These are phyloP conservation scores for Gila robusta DNA, from an alignment of 2,797 vertebrate genomes.

Conservation along the genomic window DNA sequence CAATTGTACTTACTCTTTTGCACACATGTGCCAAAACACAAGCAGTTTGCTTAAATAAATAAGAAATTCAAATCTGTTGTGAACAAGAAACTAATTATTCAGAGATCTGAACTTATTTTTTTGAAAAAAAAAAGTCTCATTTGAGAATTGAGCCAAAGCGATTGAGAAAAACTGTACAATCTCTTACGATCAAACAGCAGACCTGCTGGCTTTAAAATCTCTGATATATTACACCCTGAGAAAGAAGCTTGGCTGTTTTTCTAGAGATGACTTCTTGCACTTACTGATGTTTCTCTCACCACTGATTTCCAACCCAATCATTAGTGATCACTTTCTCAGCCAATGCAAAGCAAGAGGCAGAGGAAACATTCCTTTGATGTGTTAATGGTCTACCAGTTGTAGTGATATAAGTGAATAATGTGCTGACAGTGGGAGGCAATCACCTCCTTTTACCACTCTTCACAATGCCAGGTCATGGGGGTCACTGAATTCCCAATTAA, in stretches of 20 bases:
- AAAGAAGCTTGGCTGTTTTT: constrained; percentile 14
- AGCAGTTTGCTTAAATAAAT: too few relatives aligned
- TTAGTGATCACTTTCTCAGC: constrained; percentile 56
- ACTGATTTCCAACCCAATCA: neutral
- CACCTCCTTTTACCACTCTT: constrained; percentile 3
- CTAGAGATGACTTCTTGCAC: constrained; percentile 15
- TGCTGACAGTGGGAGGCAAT: constrained; percentile 20
- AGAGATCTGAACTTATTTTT: too few relatives aligned
- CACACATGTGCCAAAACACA: too few relatives aligned
- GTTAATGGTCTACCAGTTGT: neutral
- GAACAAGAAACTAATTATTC: too few relatives aligned
- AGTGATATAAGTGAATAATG: constrained; percentile 4
- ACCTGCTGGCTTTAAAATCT: neutral
- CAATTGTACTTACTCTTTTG: too few relatives aligned
- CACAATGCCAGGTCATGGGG: constrained; percentile 19
- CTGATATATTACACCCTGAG: constrained; percentile 2
- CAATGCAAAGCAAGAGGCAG: constrained; percentile 58
- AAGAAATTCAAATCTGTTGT: too few relatives aligned
- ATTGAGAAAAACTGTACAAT: too few relatives aligned
- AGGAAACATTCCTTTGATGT: constrained; percentile 65
- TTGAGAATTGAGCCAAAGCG: too few relatives aligned
- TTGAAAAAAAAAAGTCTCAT: too few relatives aligned
- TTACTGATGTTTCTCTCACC: constrained; percentile 19
- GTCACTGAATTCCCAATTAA: constrained; percentile 15
- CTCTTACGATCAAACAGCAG: neutral